Percentiles rank a stretch among this genome's conserved stretches.
These are phyloP conservation scores for Pseudococcus longispinus DNA, from an alignment of 2,888 invertebrate genomes.

Conservation along the genomic window DNA sequence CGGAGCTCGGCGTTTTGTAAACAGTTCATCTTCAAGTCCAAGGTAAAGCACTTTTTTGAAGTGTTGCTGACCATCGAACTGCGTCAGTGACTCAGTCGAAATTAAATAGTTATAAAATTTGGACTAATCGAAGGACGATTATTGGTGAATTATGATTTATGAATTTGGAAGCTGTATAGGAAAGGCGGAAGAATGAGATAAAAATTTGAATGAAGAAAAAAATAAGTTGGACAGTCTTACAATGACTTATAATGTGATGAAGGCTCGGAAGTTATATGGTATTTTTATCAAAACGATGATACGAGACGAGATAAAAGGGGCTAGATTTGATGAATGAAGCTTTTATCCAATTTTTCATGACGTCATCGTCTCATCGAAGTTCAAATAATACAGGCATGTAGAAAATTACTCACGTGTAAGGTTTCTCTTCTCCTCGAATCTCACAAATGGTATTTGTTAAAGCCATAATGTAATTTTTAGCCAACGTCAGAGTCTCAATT, in stretches of 20 bases:
- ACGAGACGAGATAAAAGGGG: no score
- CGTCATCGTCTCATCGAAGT: no score
- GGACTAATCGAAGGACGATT: neutral
- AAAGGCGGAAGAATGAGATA: neutral
- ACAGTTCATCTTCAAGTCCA: neutral
- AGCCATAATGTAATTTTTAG: slow-evolving; percentile 89
- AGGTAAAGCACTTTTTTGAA: slow-evolving; percentile 11
- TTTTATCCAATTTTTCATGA: neutral
- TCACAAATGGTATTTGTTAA: slow-evolving; percentile 85
- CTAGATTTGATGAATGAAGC: neutral
- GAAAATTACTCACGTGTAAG: slow-evolving; percentile 63
- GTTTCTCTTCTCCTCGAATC: slow-evolving; percentile 73
- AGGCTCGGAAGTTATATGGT: no score
- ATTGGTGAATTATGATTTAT: neutral
- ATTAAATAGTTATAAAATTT: neutral
- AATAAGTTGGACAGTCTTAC: neutral
- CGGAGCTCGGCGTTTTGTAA: neutral
- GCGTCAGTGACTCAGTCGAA: neutral
- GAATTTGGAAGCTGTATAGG: neutral
- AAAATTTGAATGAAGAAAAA: neutral
- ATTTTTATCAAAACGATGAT: no score
- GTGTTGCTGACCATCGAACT: neutral
- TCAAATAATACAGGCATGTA: neutral
- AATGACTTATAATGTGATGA: no score
- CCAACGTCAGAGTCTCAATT: slow-evolving; percentile 85